Percentiles rank a stretch among this genome's conserved stretches.
phyloP scores from a whole-genome alignment of 2,113 vertebrate species.

The Pseudorasbora parva region DNA sequence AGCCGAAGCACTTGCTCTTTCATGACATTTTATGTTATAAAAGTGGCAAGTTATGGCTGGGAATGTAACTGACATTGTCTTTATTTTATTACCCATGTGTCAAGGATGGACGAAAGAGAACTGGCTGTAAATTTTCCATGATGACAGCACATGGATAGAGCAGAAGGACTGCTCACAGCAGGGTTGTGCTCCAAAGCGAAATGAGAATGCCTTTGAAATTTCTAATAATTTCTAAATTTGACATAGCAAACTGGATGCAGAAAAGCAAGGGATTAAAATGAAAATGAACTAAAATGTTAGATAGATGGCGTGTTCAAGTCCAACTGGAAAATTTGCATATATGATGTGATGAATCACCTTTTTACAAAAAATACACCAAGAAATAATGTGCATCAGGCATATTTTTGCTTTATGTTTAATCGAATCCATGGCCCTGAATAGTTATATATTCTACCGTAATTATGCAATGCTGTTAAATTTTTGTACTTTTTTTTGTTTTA shows the following conservation, averaged over 20 bases:
- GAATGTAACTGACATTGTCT: neutral
- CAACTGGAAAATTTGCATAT: neutral
- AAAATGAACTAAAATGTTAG: neutral
- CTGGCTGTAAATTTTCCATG: neutral
- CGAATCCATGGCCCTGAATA: neutral
- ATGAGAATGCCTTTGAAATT: neutral
- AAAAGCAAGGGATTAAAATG: neutral
- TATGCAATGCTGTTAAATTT: neutral
- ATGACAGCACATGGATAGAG: neutral
- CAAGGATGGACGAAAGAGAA: neutral
- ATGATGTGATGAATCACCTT: neutral
- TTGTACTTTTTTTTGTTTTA: neutral
- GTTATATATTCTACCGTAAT: neutral
- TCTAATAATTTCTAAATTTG: neutral
- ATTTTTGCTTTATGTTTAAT: neutral
- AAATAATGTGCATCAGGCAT: neutral
- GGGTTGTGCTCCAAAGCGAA: neutral
- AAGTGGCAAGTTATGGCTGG: conserved; percentile 4
- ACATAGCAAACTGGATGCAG: neutral
- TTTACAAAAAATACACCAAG: too few relatives aligned
- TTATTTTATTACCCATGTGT: neutral
- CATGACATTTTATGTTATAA: conserved; percentile 11
- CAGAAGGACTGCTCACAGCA: neutral
- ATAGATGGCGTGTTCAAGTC: neutral
- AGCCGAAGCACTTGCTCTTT: conserved; percentile 47